These are phyloP conservation scores for Dromiciops gliroides DNA, from an alignment of 2,113 vertebrate genomes.

Conservation along the genomic window DNA sequence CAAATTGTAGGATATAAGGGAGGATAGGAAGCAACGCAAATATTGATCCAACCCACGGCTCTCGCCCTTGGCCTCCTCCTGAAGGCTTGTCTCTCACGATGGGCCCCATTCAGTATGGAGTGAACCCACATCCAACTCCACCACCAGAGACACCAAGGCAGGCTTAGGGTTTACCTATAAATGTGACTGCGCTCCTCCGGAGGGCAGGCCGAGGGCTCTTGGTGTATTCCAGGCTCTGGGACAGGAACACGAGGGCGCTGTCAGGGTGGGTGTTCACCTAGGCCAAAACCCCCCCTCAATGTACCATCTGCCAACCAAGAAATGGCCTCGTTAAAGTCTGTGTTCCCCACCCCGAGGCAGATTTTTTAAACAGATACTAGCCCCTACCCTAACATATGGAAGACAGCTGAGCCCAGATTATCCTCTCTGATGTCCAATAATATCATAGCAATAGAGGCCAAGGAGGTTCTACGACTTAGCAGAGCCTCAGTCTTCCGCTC, in stretches of 20 bases:
- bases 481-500: not conserved
- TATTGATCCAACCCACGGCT: not conserved
- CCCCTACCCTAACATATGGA: not conserved
- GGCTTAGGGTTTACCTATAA: slow-evolving; percentile 71
- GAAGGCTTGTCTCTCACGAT: not conserved
- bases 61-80: not conserved
- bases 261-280: slow-evolving; percentile 69
- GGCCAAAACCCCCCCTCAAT: slow-evolving; percentile 2
- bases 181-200: slow-evolving; percentile 70
- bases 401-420: not conserved
- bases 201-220: slow-evolving; percentile 63
- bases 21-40: not conserved
- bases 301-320: not conserved
- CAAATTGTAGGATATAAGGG: not conserved
- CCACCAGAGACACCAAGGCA: not conserved
- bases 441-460: not conserved
- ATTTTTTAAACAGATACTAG: not conserved
- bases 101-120: not conserved
- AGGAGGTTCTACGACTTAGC: not conserved
- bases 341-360: not conserved
- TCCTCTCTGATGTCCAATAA: not conserved
- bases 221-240: slow-evolving; percentile 69
- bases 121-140: not conserved
- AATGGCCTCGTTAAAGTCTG: not conserved
- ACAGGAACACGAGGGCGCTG: slow-evolving; percentile 64